phyloP scores from a whole-genome alignment of 1,140 invertebrate genomes.

The Chymomyza costata region DNA sequence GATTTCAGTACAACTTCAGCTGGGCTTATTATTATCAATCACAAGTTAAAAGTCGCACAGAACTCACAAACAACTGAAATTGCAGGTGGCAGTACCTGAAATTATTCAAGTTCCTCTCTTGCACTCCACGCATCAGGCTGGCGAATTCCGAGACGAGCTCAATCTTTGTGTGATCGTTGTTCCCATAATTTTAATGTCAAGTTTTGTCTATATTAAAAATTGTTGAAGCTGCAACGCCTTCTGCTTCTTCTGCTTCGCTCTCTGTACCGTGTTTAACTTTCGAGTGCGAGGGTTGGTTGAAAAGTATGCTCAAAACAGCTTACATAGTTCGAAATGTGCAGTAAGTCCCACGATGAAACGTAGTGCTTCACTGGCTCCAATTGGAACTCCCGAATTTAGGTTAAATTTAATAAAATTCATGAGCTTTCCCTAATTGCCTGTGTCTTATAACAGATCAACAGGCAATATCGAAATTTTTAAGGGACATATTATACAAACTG shows the following conservation, averaged over 20 bases:
- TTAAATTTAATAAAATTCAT: no score
- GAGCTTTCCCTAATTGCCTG: no score
- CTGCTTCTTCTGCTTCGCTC: constrained; percentile 17
- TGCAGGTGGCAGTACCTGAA: constrained; percentile 46
- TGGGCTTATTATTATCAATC: constrained; percentile 19
- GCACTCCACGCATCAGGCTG: background rate
- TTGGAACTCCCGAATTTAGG: background rate
- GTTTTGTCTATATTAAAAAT: constrained; percentile 70
- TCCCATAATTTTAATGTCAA: constrained; percentile 71
- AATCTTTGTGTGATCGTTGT: constrained; percentile 35
- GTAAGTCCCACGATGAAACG: no score
- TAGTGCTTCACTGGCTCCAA: background rate
- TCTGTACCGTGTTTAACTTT: no score
- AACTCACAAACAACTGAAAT: no score
- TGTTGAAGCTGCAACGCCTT: constrained; percentile 21
- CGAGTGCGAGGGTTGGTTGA: no score
- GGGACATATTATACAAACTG: no score
- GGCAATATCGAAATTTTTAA: no score
- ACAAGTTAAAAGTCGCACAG: background rate
- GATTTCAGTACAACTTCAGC: no score
- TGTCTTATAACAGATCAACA: no score
- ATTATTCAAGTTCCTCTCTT: constrained; percentile 38
- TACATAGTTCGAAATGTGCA: no score
- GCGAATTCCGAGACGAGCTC: constrained; percentile 29
- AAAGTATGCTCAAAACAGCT: no score